phyloP scores from a whole-genome alignment of 2,797 vertebrate genomes.

The Mus minutoides region DNA sequence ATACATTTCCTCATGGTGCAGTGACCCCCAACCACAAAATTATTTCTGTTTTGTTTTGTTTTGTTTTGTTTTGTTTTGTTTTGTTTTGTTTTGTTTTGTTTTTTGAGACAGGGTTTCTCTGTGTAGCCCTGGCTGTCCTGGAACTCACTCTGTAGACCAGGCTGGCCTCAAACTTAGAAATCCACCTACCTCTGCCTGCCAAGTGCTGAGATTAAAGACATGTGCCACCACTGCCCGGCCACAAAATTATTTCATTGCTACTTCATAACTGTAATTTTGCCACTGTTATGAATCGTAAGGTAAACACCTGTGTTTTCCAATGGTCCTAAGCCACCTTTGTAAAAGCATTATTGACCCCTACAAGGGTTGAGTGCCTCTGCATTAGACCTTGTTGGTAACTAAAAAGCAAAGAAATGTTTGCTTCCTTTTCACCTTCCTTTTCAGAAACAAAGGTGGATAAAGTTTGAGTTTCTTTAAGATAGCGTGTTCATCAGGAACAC shows the following conservation, averaged over 20 bases:
- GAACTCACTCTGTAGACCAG: no score
- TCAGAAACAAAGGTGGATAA: conserved; percentile 39
- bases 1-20: background rate
- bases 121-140: no score
- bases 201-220: no score
- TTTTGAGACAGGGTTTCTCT: no score
- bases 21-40: no score
- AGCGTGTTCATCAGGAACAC: background rate
- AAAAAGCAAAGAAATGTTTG: background rate
- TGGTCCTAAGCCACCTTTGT: background rate
- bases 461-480: conserved; percentile 30
- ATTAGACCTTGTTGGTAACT: background rate
- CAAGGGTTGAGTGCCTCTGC: background rate
- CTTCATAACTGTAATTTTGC: background rate
- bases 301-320: background rate
- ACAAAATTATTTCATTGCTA: background rate
- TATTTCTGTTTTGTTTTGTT: no score
- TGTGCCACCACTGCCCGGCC: no score
- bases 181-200: no score
- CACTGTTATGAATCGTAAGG: background rate
- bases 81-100: no score
- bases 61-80: no score
- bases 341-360: background rate
- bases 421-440: background rate
- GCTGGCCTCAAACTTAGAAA: no score